A percentile compares a stretch with the other conserved stretches of the same genome.
phyloP scores from a whole-genome alignment of 2,888 invertebrate genomes.

The Folsomia manolachei region DNA sequence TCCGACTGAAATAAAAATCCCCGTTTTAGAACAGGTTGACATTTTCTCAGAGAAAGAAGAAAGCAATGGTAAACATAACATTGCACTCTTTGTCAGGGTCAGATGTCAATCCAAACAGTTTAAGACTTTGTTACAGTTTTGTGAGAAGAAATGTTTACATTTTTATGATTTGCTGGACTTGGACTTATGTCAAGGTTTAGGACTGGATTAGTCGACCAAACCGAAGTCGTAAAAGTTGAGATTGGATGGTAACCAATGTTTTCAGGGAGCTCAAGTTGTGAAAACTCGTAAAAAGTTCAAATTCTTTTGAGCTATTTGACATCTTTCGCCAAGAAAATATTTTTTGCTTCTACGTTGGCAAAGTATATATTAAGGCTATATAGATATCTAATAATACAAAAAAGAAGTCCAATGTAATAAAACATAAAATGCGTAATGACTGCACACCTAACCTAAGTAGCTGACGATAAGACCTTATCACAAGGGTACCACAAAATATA shows the following conservation, averaged over 20 bases:
- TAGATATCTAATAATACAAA: no score
- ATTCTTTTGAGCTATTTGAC: neutral
- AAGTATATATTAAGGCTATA: no score
- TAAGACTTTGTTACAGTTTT: neutral
- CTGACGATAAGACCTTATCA: no score
- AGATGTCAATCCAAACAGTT: neutral
- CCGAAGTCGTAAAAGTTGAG: neutral
- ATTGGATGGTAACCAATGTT: neutral
- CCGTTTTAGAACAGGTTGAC: neutral
- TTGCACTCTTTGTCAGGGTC: neutral
- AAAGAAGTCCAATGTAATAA: no score
- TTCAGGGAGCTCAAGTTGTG: neutral
- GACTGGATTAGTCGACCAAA: neutral
- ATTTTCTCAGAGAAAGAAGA: neutral
- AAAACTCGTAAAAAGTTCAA: neutral
- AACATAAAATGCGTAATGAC: no score
- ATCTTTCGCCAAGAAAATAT: no score
- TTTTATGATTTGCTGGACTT: neutral
- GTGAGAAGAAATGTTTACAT: constrained; percentile 3
- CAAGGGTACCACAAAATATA: no score
- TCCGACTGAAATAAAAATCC: neutral
- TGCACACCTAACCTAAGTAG: no score
- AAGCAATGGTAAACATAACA: neutral
- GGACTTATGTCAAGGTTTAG: neutral
- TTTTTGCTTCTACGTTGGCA: no score